Evolutionary conservation across 2,113 vertebrate species (phyloP).

Genomic region (Copsychus sechellarum): DNA sequence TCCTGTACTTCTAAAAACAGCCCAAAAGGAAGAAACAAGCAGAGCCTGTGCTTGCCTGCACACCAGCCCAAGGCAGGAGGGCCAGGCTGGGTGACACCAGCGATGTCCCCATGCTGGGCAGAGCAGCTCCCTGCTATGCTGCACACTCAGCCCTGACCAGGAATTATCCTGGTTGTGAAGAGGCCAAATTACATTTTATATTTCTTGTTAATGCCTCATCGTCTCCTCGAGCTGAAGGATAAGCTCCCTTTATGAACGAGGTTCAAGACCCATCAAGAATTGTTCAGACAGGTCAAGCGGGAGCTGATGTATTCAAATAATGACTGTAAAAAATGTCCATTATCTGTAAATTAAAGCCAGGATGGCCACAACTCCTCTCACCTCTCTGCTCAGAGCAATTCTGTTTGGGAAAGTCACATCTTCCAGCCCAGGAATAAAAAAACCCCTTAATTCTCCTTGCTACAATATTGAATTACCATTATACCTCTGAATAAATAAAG

Average conservation of each 20-base stretch:
- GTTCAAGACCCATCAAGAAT: conserved; percentile 16
- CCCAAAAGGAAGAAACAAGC: neutral
- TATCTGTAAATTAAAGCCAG: neutral
- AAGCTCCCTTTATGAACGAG: neutral
- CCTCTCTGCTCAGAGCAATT: neutral
- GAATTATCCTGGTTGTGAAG: neutral
- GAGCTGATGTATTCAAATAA: conserved; percentile 8
- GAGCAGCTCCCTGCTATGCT: accelerated
- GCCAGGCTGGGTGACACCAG: accelerated
- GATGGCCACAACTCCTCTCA: neutral
- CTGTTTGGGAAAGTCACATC: neutral
- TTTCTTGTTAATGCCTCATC: conserved; percentile 8
- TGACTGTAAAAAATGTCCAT: neutral
- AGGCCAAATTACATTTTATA: neutral
- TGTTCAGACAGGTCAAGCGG: conserved; percentile 39
- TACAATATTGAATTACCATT: conserved; percentile 19
- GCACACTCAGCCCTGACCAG: neutral
- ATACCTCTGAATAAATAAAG: conserved; percentile 25
- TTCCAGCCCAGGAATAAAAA: neutral
- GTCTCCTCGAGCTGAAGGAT: neutral
- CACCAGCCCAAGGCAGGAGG: accelerated
- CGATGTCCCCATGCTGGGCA: accelerated
- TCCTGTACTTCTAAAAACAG: neutral
- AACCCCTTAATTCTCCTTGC: neutral
- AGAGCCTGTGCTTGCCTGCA: accelerated